Evolutionary conservation across 2,113 vertebrate species (phyloP).

Genomic region (Hucho hucho): DNA sequence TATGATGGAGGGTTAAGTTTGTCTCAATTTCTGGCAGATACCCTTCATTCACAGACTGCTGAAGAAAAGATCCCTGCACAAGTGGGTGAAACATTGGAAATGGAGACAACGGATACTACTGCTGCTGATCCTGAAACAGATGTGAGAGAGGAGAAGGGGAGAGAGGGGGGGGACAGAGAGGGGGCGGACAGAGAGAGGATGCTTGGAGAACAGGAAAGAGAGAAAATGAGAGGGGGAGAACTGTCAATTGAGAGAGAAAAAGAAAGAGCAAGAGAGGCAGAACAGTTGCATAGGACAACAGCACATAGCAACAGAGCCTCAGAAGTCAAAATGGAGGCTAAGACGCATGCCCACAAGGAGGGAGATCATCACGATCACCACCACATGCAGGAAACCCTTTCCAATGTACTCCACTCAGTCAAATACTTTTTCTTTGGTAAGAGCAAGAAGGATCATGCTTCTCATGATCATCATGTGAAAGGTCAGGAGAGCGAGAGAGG

Average conservation of each 20-base stretch:
- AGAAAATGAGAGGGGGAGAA: conserved; percentile 29
- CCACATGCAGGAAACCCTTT: conserved; percentile 60
- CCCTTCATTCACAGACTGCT: conserved; percentile 60
- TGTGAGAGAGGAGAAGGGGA: conserved; percentile 24
- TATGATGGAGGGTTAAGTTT: conserved; percentile 66
- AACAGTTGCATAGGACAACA: conserved; percentile 18
- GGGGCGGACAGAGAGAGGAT: conserved; percentile 15
- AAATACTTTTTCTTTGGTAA: conserved; percentile 87
- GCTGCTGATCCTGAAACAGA: conserved; percentile 18
- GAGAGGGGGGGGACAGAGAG: conserved; percentile 4
- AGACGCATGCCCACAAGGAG: conserved; percentile 41
- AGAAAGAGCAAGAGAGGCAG: conserved; percentile 33
- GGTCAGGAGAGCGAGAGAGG: conserved; percentile 31
- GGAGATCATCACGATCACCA: conserved; percentile 47
- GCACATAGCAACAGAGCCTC: conserved; percentile 19
- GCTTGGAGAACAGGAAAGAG: conserved; percentile 19
- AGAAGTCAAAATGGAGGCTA: conserved; percentile 49
- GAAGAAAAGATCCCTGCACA: conserved; percentile 48
- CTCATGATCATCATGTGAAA: conserved; percentile 33
- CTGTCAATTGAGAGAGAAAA: conserved; percentile 29
- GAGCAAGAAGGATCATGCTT: conserved; percentile 57
- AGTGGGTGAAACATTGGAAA: conserved; percentile 48
- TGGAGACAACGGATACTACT: conserved; percentile 43
- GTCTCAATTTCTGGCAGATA: conserved; percentile 67
- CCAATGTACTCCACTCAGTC: conserved; percentile 79